Evolutionary conservation across 2,113 vertebrate species (phyloP).

Genomic region (Sebastes schlegelii): DNA sequence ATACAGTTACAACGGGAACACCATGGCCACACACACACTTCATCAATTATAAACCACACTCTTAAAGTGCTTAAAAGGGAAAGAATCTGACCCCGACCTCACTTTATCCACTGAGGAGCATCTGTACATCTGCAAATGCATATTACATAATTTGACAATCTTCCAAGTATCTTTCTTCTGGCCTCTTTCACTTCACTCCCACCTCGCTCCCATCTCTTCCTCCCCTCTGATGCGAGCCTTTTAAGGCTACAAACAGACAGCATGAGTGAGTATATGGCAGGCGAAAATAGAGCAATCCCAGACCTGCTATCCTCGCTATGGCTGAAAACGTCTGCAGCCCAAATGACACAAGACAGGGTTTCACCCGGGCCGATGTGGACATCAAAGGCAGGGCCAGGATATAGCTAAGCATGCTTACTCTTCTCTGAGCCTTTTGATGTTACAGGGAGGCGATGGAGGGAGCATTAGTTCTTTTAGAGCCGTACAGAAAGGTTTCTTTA

Average conservation of each 20-base stretch:
- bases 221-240: slow-evolving; percentile 55
- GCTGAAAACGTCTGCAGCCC: slow-evolving; percentile 56
- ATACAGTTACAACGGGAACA: slow-evolving; percentile 1
- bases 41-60: slow-evolving; percentile 28
- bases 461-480: slow-evolving; percentile 50
- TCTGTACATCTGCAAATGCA: slow-evolving; percentile 32
- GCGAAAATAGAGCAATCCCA: slow-evolving; percentile 58
- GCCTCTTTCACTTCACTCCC: slow-evolving; percentile 49
- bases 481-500: slow-evolving; percentile 37
- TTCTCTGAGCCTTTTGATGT: slow-evolving; percentile 76
- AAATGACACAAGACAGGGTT: slow-evolving; percentile 73
- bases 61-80: slow-evolving; percentile 5
- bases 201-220: slow-evolving; percentile 46
- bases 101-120: slow-evolving; percentile 13
- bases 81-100: slow-evolving; percentile 18
- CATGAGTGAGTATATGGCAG: slow-evolving; percentile 39
- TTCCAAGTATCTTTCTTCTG: slow-evolving; percentile 47
- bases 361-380: slow-evolving; percentile 63
- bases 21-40: slow-evolving; percentile 13
- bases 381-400: slow-evolving; percentile 73
- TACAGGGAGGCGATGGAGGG: slow-evolving; percentile 44
- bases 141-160: slow-evolving; percentile 50
- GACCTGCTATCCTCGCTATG: slow-evolving; percentile 46
- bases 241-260: slow-evolving; percentile 66
- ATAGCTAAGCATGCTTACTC: slow-evolving; percentile 60